Evolutionary conservation across 2,888 invertebrate genomes (phyloP), one percentile per base, ranked within the genome.

Genomic region (Orthosia gothica): DNA sequence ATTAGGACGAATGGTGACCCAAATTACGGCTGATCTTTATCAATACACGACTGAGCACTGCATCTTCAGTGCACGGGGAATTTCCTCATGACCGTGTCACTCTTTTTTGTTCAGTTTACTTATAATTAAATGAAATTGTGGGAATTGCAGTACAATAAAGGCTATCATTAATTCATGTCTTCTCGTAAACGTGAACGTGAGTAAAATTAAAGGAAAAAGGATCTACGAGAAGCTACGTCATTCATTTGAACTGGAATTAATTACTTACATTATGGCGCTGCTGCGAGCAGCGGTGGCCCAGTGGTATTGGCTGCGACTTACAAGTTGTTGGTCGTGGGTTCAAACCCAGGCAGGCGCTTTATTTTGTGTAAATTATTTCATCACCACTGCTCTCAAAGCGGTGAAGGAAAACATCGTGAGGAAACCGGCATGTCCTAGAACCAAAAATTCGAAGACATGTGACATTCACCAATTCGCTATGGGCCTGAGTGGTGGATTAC

Each of bases 101-200:
- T 67, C 4, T 57, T 18, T 9, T 7, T 40, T 45, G 11, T 32
- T 58, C 18, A 49, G 11, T 54, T 64, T 15, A 47, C 23, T 52
- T 49, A 40, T 75, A 49, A 66, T 66, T 62, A 12, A 15, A 45
- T n/a, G 26, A 62, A 75, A 75, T 65, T 61, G 64, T 80, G 70
- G 40, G 67, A 80, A 79, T 20, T 16, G 13, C 23, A 67, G n/a
- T 15, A 75, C 68, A 80, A 80, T 71, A 65, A 13, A 45, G 32
- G 7, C 49, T 49, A 16, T 55, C 20, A 69, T 65, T 65, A 64
- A 64, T 64, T 55, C 20, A 16, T 2, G 45, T 50, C 15, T 69
- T 54, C 65, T 23, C 15, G n/a, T 52, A 49, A 68, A 49, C 11
- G 49, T 55, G 4, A 18, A 32, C 13, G 58, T 32, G 9, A n/a